Percentiles rank a stretch among this genome's conserved stretches.
Evolutionary conservation across 2,113 vertebrate genomes (phyloP).

Genomic region (Scopus umbretta): DNA sequence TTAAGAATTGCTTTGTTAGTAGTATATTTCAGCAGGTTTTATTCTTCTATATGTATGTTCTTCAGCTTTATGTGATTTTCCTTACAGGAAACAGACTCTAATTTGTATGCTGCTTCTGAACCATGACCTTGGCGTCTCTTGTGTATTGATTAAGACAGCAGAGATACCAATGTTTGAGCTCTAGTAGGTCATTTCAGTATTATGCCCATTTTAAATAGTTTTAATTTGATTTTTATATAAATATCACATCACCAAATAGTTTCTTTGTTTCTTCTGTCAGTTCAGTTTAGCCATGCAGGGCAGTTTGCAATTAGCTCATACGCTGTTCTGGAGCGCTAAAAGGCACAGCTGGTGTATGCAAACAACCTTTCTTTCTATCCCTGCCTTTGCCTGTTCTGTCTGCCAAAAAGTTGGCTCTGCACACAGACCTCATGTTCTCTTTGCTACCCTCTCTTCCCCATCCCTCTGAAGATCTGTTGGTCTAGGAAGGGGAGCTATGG

Average conservation of each 20-base stretch:
- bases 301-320: neutral
- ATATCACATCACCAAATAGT: neutral
- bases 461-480: neutral
- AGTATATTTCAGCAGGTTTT: neutral
- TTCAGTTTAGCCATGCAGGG: neutral
- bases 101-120: constrained; percentile 41
- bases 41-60: neutral
- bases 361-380: neutral
- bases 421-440: neutral
- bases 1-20: neutral
- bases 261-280: neutral
- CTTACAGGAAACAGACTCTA: neutral
- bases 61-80: neutral
- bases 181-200: neutral
- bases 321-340: neutral
- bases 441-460: neutral
- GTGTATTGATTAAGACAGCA: constrained; percentile 47
- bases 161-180: neutral
- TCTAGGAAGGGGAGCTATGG: neutral
- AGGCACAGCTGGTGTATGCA: neutral
- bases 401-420: neutral
- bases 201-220: constrained; percentile 5
- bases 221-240: constrained; percentile 32
- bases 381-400: neutral
- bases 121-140: constrained; percentile 29